Percentiles rank a stretch among this genome's conserved stretches.
Conservation (phyloP, 2,888 invertebrate species). For the Oeneis ivallda region DNA sequence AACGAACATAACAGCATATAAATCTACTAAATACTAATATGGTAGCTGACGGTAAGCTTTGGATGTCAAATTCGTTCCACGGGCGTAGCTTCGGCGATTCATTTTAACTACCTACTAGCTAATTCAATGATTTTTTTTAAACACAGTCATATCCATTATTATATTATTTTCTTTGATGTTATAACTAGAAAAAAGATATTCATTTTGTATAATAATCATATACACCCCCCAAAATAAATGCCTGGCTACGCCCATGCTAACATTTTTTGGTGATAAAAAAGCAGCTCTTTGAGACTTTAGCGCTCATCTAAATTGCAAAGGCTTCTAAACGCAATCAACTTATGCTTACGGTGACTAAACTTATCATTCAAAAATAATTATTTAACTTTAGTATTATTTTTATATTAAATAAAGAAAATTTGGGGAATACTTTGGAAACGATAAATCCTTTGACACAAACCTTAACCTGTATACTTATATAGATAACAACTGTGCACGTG, state of each 20-base stretch:
- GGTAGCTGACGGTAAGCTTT: constrained; percentile 46
- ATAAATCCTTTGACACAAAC: constrained; percentile 82
- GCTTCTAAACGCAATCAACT: constrained; percentile 64
- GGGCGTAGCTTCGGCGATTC: neutral
- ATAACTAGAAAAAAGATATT: neutral
- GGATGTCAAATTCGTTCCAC: constrained; percentile 41
- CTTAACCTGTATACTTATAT: constrained; percentile 75
- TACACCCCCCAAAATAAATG: neutral
- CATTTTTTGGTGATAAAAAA: constrained; percentile 28
- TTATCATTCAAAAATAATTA: constrained; percentile 62
- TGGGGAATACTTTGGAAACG: constrained; percentile 83
- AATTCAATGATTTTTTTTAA: neutral
- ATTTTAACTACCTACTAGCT: neutral
- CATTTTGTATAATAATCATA: neutral
- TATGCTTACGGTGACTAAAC: constrained; percentile 74
- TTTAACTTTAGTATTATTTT: constrained; percentile 43
- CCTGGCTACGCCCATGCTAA: constrained; percentile 8
- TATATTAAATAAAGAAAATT: constrained; percentile 65
- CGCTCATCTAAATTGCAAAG: constrained; percentile 59
- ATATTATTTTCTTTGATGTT: neutral
- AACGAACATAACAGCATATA: constrained; percentile 50
- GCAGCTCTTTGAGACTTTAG: constrained; percentile 60
- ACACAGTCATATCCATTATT: too few species aligned
- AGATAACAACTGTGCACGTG: constrained; percentile 81
- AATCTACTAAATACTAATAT: constrained; percentile 41